phyloP scores from a whole-genome alignment of 1,140 invertebrate genomes.

The Drosophila mayri region DNA sequence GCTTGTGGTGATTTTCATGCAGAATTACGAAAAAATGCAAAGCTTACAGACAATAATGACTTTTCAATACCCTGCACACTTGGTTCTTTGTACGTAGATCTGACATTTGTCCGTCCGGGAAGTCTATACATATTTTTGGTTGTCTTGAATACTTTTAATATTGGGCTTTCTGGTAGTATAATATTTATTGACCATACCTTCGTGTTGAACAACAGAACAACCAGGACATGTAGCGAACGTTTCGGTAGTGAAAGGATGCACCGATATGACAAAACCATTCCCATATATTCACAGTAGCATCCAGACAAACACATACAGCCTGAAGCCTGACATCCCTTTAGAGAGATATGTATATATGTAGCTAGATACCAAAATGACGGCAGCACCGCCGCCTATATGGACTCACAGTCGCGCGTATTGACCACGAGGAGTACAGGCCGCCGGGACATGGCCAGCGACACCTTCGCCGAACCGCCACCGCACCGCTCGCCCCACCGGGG shows the following conservation, averaged over 20 bases:
- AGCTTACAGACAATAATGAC: not conserved
- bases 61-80: constrained; percentile 17
- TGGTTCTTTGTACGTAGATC: no score
- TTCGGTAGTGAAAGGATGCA: constrained; percentile 21
- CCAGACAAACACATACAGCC: constrained; percentile 34
- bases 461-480: constrained; percentile 48
- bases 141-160: not conserved
- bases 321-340: constrained; percentile 24
- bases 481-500: constrained; percentile 56
- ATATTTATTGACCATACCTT: not conserved
- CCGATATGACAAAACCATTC: constrained; percentile 76
- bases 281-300: constrained; percentile 68
- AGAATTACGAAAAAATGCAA: constrained; percentile 19
- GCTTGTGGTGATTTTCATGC: constrained; percentile 39
- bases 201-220: not conserved
- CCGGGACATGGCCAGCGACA: constrained; percentile 56
- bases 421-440: constrained; percentile 44
- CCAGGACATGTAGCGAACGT: constrained; percentile 26
- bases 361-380: constrained; percentile 40
- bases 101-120: not conserved
- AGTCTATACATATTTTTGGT: not conserved
- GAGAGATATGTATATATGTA: constrained; percentile 28
- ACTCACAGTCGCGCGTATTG: constrained; percentile 77
- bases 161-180: not conserved
- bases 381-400: constrained; percentile 6